phyloP scores from a whole-genome alignment of 2,113 vertebrate genomes.

The Solea senegalensis region DNA sequence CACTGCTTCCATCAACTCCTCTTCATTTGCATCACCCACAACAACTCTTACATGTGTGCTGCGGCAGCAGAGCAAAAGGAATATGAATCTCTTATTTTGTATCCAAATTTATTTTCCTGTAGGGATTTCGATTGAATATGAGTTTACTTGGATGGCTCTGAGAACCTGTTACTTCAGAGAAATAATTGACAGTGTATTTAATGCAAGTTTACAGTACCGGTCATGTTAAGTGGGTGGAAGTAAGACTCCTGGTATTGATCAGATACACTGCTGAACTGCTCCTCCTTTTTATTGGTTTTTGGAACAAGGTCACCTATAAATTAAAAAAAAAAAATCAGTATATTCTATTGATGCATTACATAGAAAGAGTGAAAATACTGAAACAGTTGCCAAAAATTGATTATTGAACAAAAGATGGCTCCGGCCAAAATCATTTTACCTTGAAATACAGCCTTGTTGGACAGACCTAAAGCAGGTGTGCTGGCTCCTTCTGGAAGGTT shows the following conservation, averaged over 20 bases:
- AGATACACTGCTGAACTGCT: slow-evolving; percentile 80
- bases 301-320: slow-evolving; percentile 80
- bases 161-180: not conserved
- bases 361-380: not conserved
- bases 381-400: slow-evolving; percentile 21
- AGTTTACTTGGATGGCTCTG: not conserved
- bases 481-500: slow-evolving; percentile 94
- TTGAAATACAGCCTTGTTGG: slow-evolving; percentile 98
- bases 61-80: slow-evolving; percentile 24
- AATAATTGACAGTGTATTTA: not conserved
- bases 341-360: not conserved
- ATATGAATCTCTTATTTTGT: not conserved
- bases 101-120: too few relatives aligned
- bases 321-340: slow-evolving; percentile 10
- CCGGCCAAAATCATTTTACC: slow-evolving; percentile 75
- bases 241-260: slow-evolving; percentile 89
- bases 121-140: too few relatives aligned
- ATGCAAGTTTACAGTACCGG: slow-evolving; percentile 78
- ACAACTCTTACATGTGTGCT: slow-evolving; percentile 19
- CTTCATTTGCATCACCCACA: not conserved
- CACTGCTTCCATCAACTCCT: not conserved
- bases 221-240: slow-evolving; percentile 89
- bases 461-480: slow-evolving; percentile 94
- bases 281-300: slow-evolving; percentile 73
- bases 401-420: slow-evolving; percentile 15